Evolutionary conservation across 2,113 vertebrate genomes (phyloP).

Genomic region (Daboia siamensis): DNA sequence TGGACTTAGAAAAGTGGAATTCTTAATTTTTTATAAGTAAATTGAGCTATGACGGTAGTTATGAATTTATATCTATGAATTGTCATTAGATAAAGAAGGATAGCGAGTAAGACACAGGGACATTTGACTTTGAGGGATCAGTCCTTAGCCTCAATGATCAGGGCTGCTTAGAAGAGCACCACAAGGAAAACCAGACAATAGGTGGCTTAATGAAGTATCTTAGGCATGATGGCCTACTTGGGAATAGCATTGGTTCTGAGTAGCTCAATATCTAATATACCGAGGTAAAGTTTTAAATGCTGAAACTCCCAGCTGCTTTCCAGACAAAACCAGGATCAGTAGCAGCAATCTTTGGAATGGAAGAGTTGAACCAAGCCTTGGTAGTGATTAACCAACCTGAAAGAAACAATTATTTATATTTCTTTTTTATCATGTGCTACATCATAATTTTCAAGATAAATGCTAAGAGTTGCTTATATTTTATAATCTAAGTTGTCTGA

Average conservation of each 20-base stretch:
- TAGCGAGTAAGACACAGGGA: neutral
- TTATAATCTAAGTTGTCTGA: neutral
- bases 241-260: neutral
- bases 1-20: neutral
- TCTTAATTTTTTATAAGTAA: neutral
- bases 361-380: neutral
- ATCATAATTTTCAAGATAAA: neutral
- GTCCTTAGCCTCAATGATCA: neutral
- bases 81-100: neutral
- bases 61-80: neutral
- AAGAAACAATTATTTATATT: neutral
- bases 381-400: neutral
- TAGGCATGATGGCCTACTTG: neutral
- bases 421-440: neutral
- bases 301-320: neutral
- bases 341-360: neutral
- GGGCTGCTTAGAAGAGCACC: neutral
- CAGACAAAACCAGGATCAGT: neutral
- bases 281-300: neutral
- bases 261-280: neutral
- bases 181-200: neutral
- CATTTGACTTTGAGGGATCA: neutral
- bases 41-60: neutral
- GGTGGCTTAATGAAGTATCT: neutral
- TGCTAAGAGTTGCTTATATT: neutral